Evolutionary conservation across 2,888 invertebrate species (phyloP).

Genomic region (Ophion obscuratus): DNA sequence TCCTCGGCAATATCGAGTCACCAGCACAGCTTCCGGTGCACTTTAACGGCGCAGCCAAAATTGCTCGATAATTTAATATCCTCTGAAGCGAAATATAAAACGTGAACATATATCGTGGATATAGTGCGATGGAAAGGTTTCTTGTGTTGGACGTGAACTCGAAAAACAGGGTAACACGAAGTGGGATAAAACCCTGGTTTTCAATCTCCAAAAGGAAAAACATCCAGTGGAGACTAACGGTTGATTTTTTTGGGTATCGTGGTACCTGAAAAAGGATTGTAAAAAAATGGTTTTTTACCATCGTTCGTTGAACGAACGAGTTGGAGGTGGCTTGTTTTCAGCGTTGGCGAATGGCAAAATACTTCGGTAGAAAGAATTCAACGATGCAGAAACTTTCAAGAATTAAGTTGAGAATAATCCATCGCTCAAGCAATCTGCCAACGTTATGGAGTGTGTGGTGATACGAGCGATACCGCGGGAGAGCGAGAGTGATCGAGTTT

Average conservation of each 20-base stretch:
- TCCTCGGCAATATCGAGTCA: neutral
- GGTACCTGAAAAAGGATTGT: neutral
- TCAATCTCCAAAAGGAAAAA: too few relatives aligned
- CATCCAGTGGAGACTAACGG: too few relatives aligned
- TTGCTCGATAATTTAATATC: neutral
- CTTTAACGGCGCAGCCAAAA: neutral
- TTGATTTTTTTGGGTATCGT: neutral
- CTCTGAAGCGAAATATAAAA: neutral
- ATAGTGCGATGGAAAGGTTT: too few relatives aligned
- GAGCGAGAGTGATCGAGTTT: slow-evolving; percentile 55
- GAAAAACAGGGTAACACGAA: neutral
- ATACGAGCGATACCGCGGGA: slow-evolving; percentile 18
- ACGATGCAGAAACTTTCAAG: neutral
- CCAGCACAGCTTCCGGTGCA: neutral
- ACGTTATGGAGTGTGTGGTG: neutral
- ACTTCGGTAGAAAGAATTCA: neutral
- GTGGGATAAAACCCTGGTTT: too few relatives aligned
- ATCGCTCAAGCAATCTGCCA: neutral
- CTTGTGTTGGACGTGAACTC: neutral
- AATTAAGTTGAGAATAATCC: neutral
- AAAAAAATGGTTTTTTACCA: neutral
- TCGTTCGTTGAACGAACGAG: neutral
- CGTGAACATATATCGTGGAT: neutral
- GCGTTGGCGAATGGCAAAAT: neutral
- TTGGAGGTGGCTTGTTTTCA: neutral